Percentiles rank a stretch among this genome's conserved stretches.
These are phyloP conservation scores for Drosophila willistoni DNA, from an alignment of 1,140 invertebrate genomes.

Conservation along the genomic window DNA sequence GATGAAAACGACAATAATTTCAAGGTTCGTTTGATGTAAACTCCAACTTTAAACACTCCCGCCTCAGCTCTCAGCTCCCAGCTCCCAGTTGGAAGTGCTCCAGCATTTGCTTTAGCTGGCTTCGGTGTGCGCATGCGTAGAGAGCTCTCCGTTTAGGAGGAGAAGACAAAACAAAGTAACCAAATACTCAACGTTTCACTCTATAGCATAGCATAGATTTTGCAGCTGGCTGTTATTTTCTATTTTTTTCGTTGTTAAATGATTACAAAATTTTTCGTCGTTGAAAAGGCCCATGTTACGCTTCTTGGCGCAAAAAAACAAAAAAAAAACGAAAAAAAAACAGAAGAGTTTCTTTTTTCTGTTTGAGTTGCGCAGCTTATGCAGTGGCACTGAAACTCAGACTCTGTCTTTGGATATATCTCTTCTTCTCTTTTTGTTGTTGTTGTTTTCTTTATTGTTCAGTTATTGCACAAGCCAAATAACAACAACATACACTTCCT, in stretches of 20 bases:
- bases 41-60: constrained; percentile 31
- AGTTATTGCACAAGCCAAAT: constrained; percentile 63
- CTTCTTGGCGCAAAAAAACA: constrained; percentile 69
- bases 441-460: constrained; percentile 29
- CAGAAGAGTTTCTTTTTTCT: constrained; percentile 56
- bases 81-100: not conserved
- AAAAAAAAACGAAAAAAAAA: constrained; percentile 38
- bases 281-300: constrained; percentile 77
- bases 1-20: constrained; percentile 83
- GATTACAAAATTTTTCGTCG: constrained; percentile 80
- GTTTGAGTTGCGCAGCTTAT: constrained; percentile 71
- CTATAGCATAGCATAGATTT: constrained; percentile 41
- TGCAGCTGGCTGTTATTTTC: constrained; percentile 47
- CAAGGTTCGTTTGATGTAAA: constrained; percentile 83
- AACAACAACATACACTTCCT: constrained; percentile 55
- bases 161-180: constrained; percentile 37
- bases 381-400: constrained; percentile 61
- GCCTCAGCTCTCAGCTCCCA: not conserved
- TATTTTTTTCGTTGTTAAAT: constrained; percentile 65
- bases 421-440: not conserved
- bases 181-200: constrained; percentile 61
- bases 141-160: constrained; percentile 18
- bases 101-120: constrained; percentile 4
- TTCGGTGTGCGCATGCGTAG: constrained; percentile 64
- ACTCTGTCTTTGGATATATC: constrained; percentile 42